A percentile compares a stretch with the other conserved stretches of the same genome.
Evolutionary conservation across 2,113 vertebrate species (phyloP).

Genomic region (Mionectes macconnelli): DNA sequence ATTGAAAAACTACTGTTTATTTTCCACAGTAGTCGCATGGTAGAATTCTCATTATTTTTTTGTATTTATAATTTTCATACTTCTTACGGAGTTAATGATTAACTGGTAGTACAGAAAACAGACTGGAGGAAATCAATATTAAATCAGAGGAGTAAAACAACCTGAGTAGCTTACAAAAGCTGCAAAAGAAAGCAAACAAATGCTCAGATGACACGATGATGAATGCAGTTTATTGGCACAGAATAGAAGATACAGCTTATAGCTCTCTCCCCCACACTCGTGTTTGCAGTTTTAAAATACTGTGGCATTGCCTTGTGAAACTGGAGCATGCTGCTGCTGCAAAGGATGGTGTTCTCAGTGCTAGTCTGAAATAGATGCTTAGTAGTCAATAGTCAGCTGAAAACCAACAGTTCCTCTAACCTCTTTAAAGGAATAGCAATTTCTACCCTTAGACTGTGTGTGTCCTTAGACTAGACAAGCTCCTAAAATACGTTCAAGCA

Average conservation of each 20-base stretch:
- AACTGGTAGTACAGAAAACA: neutral
- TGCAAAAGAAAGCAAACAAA: neutral
- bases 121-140: constrained; percentile 15
- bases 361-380: neutral
- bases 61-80: neutral
- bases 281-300: neutral
- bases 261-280: neutral
- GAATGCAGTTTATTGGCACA: neutral
- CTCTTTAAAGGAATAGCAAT: neutral
- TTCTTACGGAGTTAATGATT: neutral
- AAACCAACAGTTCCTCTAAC: neutral
- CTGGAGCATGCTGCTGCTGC: neutral
- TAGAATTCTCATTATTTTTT: neutral
- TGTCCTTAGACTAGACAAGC: neutral
- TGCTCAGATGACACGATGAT: neutral
- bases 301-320: neutral
- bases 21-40: neutral
- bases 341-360: neutral
- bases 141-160: constrained; percentile 10
- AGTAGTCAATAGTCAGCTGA: neutral
- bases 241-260: neutral
- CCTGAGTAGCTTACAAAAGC: neutral
- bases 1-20: neutral
- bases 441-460: neutral
- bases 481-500: neutral